Evolutionary conservation across 2,888 invertebrate genomes (phyloP).

Genomic region (Camptogramma bilineatum): DNA sequence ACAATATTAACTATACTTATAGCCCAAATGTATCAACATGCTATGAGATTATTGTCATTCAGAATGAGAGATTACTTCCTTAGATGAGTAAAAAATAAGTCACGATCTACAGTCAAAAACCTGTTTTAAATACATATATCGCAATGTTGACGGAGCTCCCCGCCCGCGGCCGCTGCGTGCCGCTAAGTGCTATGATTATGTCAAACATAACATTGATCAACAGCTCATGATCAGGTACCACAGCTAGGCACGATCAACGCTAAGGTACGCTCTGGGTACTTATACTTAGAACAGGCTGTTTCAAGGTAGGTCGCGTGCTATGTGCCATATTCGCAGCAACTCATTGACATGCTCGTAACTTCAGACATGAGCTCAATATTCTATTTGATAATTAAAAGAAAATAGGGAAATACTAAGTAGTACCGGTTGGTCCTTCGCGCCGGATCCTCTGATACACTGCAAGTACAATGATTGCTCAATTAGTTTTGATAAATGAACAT

Average conservation of each 20-base stretch:
- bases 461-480: too few relatives aligned
- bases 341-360: neutral
- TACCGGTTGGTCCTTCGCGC: too few relatives aligned
- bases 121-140: neutral
- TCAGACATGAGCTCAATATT: neutral
- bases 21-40: neutral
- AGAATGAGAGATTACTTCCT: neutral
- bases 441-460: too few relatives aligned
- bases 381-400: neutral
- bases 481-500: too few relatives aligned
- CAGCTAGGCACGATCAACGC: neutral
- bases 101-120: neutral
- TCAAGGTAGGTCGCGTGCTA: constrained; percentile 25
- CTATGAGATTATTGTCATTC: neutral
- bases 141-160: constrained; percentile 6
- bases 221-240: constrained; percentile 12
- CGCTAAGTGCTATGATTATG: constrained; percentile 26
- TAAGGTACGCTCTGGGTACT: neutral
- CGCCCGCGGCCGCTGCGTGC: constrained; percentile 15
- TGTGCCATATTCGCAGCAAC: constrained; percentile 7
- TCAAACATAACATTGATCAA: constrained; percentile 28
- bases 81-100: neutral
- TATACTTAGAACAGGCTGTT: constrained; percentile 15
- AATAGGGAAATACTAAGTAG: neutral
- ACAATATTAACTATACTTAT: neutral